Conservation (phyloP, 2,113 vertebrate species). For the Athene cunicularia region DNA sequence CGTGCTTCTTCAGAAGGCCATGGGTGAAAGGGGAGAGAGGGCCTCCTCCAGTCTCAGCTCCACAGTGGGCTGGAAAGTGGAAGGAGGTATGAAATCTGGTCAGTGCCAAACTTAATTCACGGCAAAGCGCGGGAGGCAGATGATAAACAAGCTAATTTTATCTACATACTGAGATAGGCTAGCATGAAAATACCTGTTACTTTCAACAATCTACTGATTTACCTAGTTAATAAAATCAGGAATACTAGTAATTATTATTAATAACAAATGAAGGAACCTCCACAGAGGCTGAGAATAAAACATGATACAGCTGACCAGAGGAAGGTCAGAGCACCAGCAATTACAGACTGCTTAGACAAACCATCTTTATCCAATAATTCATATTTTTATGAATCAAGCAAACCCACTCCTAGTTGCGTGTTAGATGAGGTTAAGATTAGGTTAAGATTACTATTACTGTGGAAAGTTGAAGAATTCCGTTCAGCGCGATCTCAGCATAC, state of each 20-base stretch:
- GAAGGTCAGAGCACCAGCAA: not conserved
- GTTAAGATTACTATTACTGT: not conserved
- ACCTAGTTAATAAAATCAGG: not conserved
- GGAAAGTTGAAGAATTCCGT: not conserved
- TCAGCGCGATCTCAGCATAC: not conserved
- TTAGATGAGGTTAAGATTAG: not conserved
- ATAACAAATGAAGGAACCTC: not conserved
- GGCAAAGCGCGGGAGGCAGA: not conserved
- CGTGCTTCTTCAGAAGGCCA: not conserved
- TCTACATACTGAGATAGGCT: not conserved
- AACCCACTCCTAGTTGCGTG: not conserved
- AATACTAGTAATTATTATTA: not conserved
- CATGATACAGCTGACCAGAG: not conserved
- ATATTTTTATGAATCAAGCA: not conserved
- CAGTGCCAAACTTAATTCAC: not conserved
- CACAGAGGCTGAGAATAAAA: not conserved
- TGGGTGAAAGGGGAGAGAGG: not conserved
- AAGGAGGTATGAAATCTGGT: not conserved
- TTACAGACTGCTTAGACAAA: not conserved
- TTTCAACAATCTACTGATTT: not conserved
- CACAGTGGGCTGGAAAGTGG: accelerated
- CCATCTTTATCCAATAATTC: not conserved
- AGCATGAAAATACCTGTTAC: not conserved
- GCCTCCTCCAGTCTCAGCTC: not conserved
- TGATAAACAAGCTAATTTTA: not conserved